Conservation (phyloP, 53 echinoderm and acorn worm genomes). For the Holothuria scabra region DNA sequence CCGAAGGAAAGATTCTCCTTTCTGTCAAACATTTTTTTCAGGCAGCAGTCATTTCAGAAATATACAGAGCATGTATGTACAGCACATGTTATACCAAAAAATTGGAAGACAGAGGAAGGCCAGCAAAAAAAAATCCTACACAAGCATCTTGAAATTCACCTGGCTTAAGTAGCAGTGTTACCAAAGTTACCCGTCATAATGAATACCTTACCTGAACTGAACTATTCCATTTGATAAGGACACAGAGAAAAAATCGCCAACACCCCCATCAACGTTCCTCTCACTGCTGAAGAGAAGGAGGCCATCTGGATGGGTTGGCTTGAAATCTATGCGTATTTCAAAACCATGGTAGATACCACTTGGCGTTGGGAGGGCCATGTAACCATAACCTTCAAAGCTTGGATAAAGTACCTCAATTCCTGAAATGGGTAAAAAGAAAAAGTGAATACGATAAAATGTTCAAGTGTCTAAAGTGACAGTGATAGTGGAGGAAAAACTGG, state of each 20-base stretch:
- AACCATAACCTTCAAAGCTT: constrained; percentile 66
- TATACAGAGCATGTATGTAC: too few species aligned
- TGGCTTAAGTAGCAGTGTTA: too few species aligned
- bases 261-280: constrained; percentile 32
- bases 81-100: too few species aligned
- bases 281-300: constrained; percentile 85
- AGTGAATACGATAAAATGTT: not conserved
- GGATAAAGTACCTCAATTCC: constrained; percentile 67
- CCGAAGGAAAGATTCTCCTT: too few species aligned
- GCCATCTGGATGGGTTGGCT: constrained; percentile 75
- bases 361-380: constrained; percentile 70
- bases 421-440: constrained; percentile 33
- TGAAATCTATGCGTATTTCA: constrained; percentile 85
- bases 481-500: too few species aligned
- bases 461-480: too few species aligned
- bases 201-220: constrained; percentile 69
- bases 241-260: constrained; percentile 80
- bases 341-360: constrained; percentile 75
- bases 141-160: too few species aligned
- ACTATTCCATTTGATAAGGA: constrained; percentile 73
- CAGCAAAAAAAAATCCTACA: too few species aligned
- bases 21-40: too few species aligned
- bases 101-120: too few species aligned
- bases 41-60: too few species aligned
- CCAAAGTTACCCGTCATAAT: too few species aligned